These are phyloP conservation scores for Coracopsis vasa DNA, from an alignment of 2,113 vertebrate species.

Conservation along the genomic window DNA sequence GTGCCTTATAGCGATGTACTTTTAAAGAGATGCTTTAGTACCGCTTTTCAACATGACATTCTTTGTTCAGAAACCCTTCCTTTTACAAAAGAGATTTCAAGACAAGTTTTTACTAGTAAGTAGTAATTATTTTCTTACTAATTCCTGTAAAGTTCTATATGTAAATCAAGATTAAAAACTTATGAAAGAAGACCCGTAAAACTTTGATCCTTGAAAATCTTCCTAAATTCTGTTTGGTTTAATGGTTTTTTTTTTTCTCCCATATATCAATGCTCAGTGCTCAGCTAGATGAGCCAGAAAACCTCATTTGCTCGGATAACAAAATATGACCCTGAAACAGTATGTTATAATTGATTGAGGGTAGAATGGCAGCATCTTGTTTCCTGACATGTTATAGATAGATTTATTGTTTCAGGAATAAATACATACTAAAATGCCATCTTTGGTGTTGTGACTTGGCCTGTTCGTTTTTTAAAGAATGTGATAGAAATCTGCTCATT, in stretches of 20 bases:
- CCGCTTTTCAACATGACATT: not conserved
- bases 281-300: not conserved
- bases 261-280: accelerated
- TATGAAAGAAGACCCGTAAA: not conserved
- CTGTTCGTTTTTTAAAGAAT: not conserved
- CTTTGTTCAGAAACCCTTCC: not conserved
- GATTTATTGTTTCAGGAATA: not conserved
- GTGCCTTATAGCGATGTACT: not conserved
- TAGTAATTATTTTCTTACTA: not conserved
- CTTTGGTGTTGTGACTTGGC: not conserved
- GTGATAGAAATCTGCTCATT: not conserved
- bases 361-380: not conserved
- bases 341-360: not conserved
- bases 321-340: not conserved
- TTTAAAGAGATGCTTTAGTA: not conserved
- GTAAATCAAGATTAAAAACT: not conserved
- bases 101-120: not conserved
- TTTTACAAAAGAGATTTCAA: not conserved
- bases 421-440: not conserved
- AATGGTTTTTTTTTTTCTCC: not conserved
- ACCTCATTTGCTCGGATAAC: not conserved
- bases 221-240: not conserved
- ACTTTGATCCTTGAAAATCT: not conserved
- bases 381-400: not conserved
- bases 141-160: not conserved